Evolutionary conservation across 2,797 vertebrate genomes (phyloP).

Genomic region (Gallinago solitaria): DNA sequence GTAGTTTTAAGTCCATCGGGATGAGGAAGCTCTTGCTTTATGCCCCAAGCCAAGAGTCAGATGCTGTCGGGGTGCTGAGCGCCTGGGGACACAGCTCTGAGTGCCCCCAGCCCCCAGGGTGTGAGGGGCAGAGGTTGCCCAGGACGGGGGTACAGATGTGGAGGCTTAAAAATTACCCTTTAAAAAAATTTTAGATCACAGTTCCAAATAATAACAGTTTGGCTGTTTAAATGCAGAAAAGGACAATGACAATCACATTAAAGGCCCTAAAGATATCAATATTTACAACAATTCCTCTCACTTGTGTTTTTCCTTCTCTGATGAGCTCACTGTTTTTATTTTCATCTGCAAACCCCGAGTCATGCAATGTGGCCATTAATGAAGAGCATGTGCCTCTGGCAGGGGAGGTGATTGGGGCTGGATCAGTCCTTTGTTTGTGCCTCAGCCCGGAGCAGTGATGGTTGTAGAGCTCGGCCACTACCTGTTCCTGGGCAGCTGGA

Average conservation of each 20-base stretch:
- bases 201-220: not conserved
- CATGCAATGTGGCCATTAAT: conserved; percentile 58
- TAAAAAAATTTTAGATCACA: no score
- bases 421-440: not conserved
- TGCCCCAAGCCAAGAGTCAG: not conserved
- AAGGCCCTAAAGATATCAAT: conserved; percentile 35
- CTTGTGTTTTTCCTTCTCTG: conserved; percentile 26
- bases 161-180: not conserved
- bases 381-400: conserved; percentile 51
- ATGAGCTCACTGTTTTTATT: conserved; percentile 58
- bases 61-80: not conserved
- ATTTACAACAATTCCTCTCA: conserved; percentile 44
- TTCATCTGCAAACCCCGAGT: not conserved
- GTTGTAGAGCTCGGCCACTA: not conserved
- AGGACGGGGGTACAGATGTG: fast-evolving
- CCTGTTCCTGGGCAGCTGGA: not conserved
- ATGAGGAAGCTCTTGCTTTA: not conserved
- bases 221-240: not conserved
- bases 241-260: not conserved
- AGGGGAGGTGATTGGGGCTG: not conserved
- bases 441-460: not conserved
- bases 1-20: not conserved
- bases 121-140: not conserved
- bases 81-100: not conserved
- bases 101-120: not conserved